These are phyloP conservation scores for Lymantria monacha DNA, from an alignment of 2,888 invertebrate genomes.

Conservation along the genomic window DNA sequence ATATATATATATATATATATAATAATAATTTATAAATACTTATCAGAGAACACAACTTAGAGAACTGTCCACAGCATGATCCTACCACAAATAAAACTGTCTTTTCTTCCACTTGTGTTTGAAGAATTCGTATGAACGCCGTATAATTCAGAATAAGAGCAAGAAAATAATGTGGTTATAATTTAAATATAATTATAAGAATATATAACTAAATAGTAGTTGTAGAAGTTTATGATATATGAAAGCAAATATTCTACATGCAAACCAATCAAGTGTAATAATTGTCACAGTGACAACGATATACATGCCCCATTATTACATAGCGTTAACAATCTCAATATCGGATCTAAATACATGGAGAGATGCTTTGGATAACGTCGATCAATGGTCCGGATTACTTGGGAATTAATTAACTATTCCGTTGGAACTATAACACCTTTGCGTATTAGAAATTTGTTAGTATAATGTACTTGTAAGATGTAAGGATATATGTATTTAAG, in stretches of 20 bases:
- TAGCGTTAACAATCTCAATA: slow-evolving; percentile 59
- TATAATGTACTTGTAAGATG: slow-evolving; percentile 18
- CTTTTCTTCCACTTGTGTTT: too few relatives aligned
- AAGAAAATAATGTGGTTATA: not conserved
- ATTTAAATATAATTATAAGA: too few relatives aligned
- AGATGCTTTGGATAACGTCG: slow-evolving; percentile 63
- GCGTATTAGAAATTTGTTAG: slow-evolving; percentile 50
- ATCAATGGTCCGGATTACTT: slow-evolving; percentile 60
- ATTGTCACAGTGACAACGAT: slow-evolving; percentile 37
- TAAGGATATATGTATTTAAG: slow-evolving; percentile 1
- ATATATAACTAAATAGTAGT: too few relatives aligned
- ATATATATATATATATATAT: too few relatives aligned
- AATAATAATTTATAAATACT: too few relatives aligned
- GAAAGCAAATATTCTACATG: not conserved
- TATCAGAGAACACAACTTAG: too few relatives aligned
- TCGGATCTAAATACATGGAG: slow-evolving; percentile 54
- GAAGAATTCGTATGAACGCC: too few relatives aligned
- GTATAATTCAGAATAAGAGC: not conserved
- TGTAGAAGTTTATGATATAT: too few relatives aligned
- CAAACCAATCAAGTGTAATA: slow-evolving; percentile 20
- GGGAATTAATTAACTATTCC: slow-evolving; percentile 62
- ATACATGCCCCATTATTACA: slow-evolving; percentile 54
- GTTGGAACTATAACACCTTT: slow-evolving; percentile 53
- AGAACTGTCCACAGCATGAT: too few relatives aligned
- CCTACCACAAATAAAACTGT: too few relatives aligned